A percentile compares a stretch with the other conserved stretches of the same genome.
These are phyloP conservation scores for Dendroctonus ponderosae DNA, from an alignment of 1,140 invertebrate genomes.

Conservation along the genomic window DNA sequence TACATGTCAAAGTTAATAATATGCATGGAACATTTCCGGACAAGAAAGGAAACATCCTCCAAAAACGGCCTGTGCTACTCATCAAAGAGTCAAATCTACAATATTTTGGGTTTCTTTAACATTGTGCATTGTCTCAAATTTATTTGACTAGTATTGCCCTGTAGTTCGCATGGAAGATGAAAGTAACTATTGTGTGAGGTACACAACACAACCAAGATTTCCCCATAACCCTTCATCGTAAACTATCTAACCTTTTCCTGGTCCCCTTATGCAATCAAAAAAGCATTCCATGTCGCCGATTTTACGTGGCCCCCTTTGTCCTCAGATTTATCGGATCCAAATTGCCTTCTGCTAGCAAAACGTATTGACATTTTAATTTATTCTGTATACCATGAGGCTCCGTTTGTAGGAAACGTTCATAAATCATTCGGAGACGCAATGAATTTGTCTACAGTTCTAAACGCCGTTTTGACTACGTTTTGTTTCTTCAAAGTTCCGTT, in stretches of 20 bases:
- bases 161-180: too few species aligned
- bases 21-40: too few species aligned
- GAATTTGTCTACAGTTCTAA: constrained; percentile 35
- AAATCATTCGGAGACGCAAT: constrained; percentile 32
- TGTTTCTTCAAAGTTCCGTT: constrained; percentile 18
- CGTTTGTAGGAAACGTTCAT: constrained; percentile 8
- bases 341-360: constrained; percentile 29
- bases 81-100: too few species aligned
- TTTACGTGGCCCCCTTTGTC: constrained; percentile 11
- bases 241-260: constrained; percentile 19
- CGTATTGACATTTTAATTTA: constrained; percentile 35
- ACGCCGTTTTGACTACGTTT: constrained; percentile 32
- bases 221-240: constrained; percentile 21
- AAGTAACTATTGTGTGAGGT: too few species aligned
- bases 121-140: too few species aligned
- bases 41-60: too few species aligned
- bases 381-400: constrained; percentile 7
- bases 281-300: constrained; percentile 26
- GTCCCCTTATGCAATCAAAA: constrained; percentile 25
- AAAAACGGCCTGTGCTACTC: too few species aligned
- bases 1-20: too few species aligned
- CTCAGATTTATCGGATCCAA: constrained; percentile 35
- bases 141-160: too few species aligned
- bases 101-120: too few species aligned
- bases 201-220: neutral